Conservation (phyloP, 1,140 invertebrate species). For the Asbolus verrucosus region DNA sequence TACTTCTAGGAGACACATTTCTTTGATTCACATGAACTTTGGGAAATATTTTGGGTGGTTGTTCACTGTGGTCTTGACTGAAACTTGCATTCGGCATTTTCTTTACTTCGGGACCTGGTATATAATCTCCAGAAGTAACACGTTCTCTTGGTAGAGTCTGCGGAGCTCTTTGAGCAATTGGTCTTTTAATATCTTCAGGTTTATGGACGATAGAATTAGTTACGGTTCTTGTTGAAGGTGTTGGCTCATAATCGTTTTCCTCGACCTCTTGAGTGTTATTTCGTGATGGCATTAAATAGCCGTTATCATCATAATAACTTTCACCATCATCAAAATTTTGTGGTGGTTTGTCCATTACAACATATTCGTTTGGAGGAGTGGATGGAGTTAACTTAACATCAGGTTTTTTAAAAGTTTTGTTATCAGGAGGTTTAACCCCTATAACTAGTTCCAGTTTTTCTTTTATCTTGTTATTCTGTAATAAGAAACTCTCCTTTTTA, state of each 20-base stretch:
- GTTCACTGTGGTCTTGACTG: no score
- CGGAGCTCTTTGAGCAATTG: neutral
- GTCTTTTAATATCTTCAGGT: neutral
- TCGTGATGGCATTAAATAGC: neutral
- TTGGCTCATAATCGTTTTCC: slow-evolving; percentile 34
- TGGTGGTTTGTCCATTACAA: neutral
- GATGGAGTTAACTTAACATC: neutral
- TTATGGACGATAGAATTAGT: slow-evolving; percentile 8
- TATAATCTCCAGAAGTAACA: no score
- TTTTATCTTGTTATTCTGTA: neutral
- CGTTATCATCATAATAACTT: slow-evolving; percentile 5
- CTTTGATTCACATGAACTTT: no score
- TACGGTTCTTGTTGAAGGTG: slow-evolving; percentile 16
- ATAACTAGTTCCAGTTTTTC: slow-evolving; percentile 9
- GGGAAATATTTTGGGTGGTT: no score
- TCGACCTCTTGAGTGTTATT: slow-evolving; percentile 8
- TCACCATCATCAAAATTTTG: slow-evolving; percentile 29
- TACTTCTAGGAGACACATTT: no score
- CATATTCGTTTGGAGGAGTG: no score
- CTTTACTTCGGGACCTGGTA: no score
- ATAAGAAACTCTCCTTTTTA: neutral
- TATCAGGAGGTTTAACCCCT: neutral
- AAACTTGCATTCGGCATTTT: no score
- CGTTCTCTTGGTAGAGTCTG: no score
- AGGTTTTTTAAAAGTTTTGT: neutral